Percentiles rank a stretch among this genome's conserved stretches.
Evolutionary conservation across 37 sponge, comb jelly and placozoan species (phyloP).

Genomic region (Dysidea cf. avara): DNA sequence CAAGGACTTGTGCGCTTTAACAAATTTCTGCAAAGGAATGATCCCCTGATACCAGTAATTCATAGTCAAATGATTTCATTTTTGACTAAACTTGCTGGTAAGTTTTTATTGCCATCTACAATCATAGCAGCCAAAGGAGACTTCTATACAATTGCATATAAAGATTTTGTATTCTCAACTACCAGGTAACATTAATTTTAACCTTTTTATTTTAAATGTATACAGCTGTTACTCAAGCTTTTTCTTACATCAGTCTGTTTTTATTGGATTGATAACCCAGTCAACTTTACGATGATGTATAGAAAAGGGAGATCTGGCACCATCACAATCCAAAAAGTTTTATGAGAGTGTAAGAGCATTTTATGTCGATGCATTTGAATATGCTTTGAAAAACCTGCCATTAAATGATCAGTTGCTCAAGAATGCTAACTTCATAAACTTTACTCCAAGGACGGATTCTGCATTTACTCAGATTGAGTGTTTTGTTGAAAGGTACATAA

Average conservation of each 20-base stretch:
- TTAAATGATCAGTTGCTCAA: background rate
- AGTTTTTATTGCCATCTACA: conserved; percentile 14
- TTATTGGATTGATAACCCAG: conserved; percentile 17
- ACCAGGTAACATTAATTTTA: conserved; percentile 6
- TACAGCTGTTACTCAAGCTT: background rate
- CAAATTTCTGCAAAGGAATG: conserved; percentile 39
- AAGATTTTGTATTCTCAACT: conserved; percentile 13
- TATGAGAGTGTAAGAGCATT: conserved; percentile 13
- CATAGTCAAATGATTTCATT: conserved; percentile 17
- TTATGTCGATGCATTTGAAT: conserved; percentile 9
- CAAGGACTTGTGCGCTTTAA: conserved; percentile 23
- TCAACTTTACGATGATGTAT: background rate
- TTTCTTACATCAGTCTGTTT: conserved; percentile 10
- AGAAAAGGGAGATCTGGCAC: background rate
- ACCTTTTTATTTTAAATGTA: background rate
- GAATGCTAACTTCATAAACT: conserved; percentile 1
- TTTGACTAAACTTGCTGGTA: conserved; percentile 38
- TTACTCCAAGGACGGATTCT: background rate
- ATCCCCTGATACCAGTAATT: conserved; percentile 32
- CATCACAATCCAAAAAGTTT: conserved; percentile 8
- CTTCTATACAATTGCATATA: background rate
- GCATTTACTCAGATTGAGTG: conserved; percentile 7
- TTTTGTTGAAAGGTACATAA: conserved; percentile 6
- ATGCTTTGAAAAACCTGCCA: background rate
- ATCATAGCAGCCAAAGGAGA: conserved; percentile 24